A percentile compares a stretch with the other conserved stretches of the same genome.
Evolutionary conservation across 2,113 vertebrate genomes (phyloP).

Genomic region (Pontoporia blainvillei): DNA sequence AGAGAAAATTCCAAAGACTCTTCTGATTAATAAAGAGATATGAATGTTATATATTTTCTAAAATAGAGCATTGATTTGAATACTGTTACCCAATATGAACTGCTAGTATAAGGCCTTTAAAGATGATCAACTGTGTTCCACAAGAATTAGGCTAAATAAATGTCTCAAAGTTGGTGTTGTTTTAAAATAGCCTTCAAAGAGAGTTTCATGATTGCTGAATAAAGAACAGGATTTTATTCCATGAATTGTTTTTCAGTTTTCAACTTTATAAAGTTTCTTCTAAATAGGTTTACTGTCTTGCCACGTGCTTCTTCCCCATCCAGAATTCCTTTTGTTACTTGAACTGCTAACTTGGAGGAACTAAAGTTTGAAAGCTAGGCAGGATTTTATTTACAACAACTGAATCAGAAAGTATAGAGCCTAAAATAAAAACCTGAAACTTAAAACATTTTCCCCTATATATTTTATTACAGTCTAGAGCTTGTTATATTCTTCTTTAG

Average conservation of each 20-base stretch:
- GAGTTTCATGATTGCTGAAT: background rate
- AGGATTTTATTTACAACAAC: background rate
- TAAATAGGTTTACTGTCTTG: background rate
- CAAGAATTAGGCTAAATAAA: background rate
- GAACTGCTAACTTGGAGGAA: background rate
- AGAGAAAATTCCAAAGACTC: background rate
- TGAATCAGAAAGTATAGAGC: background rate
- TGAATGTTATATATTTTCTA: background rate
- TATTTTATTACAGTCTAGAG: background rate
- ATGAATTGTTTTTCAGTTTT: background rate
- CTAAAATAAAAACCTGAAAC: background rate
- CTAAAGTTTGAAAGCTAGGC: background rate
- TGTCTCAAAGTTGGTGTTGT: background rate
- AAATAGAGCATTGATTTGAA: background rate
- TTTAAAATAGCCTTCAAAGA: background rate
- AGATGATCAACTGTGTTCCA: background rate
- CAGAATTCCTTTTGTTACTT: background rate
- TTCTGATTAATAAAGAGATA: background rate
- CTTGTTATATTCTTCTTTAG: background rate
- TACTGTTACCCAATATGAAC: background rate
- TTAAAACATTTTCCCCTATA: background rate
- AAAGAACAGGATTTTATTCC: background rate
- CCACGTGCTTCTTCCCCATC: background rate
- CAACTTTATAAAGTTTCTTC: background rate
- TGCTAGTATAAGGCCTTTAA: background rate